Evolutionary conservation across 2,888 invertebrate species (phyloP), one percentile per base, ranked within the genome.

Genomic region (Polylopha cassiicola): DNA sequence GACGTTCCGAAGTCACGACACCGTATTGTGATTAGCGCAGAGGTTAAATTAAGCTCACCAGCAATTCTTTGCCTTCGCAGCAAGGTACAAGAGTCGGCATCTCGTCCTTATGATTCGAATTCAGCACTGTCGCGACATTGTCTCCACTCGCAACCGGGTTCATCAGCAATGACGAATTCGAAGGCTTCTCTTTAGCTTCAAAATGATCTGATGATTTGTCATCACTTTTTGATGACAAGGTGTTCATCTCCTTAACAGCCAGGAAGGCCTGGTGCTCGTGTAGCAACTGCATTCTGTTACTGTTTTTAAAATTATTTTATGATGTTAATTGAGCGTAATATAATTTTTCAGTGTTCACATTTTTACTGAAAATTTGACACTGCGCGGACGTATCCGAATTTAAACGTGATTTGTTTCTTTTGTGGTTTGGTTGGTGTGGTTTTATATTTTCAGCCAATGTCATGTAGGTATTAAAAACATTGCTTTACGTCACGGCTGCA

Each of bases 101-200:
- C 22, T 82, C 84, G 20, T 81, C 80, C 43, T 77, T 77, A 37
- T 77, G 82, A 1, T 67, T 52, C 1, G 75, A 74, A 45, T 64
- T 73, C n/a, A 77, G 53, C 1, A 65, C 72, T 1, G 65, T 71
- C 5, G 77, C 51, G 43, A 85, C 67, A 31, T 82, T 84, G 53
- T 85, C 84, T 2, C 85, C 85, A 38, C 85, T 85, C 1, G 82
- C 82, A 18, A 85, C 85, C 0, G 81, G 81, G 37, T 82, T 80
- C 81, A 82, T 81, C 27, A 68, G 51, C 29, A 81, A 47, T 1
- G 80, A 78, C 1, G 63, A 66, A 33, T 71, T 61, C 0, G 84
- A 84, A 2, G 79, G 57, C 44, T 73, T 78, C 48, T 79, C 80
- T 41, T 80, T 82, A 29, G 77, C 66, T 33, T 77, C 78, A 37